Evolutionary conservation across 2,797 vertebrate genomes (phyloP), one percentile per base, ranked within the genome.

Genomic region (Enteromius viviparus): DNA sequence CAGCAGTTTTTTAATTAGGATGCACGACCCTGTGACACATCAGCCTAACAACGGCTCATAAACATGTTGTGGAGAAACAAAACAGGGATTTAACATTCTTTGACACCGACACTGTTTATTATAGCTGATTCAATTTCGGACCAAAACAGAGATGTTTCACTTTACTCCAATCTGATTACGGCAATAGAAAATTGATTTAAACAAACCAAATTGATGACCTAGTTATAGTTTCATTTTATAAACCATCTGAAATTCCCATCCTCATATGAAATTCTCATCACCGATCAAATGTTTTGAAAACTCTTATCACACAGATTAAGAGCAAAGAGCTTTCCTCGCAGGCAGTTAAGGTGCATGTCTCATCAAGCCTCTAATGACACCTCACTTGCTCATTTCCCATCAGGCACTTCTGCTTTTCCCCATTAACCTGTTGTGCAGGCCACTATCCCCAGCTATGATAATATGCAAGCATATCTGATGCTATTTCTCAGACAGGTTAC

Each of bases 321-420:
- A 71, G 37, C 68, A 65, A 76, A 76, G 3, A 76, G 60, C 17
- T 45, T 55, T 66, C 21, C 29, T n/a, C n/a, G n/a, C 72, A 82
- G 21, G 70, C 42, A 55, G 47, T 45, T 66, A n/a, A 82, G 71
- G 34, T 65, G 21, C 69, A 81, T 65, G 80, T 82, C 62, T 82
- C 80, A 76, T 82, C 49, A 53, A 76, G 62, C 17, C 14, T 42
- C 71, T 76, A 82, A 82, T 76, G 81, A 32, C 45, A 42, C 15
- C 10, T 82, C 71, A 82, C 60, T 40, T 0, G 8, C 49, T 76
- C 7, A 53, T 82, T 76, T 82, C 19, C 60, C 34, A 82, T 82
- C 34, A 76, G 26, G 15, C 32, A 76, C 17, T 55, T 76, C 62
- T 82, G 60, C 17, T 60, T 55, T 26, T 55, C n/a, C 34, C 53